Evolutionary conservation across 1,140 invertebrate genomes (phyloP).

Genomic region (Sycophila sp.): DNA sequence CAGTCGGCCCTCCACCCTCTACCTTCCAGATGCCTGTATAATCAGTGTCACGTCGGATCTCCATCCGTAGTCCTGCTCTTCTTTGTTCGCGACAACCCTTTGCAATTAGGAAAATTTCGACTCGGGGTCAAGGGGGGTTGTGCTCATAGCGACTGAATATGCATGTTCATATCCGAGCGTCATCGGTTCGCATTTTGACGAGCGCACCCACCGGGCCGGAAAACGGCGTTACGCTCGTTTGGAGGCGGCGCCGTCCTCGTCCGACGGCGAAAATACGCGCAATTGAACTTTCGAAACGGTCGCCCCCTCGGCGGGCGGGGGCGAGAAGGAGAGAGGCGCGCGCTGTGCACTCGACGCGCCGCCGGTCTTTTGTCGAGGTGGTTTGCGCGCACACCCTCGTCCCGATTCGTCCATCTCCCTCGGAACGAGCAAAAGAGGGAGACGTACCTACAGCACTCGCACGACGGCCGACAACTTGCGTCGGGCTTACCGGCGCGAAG

Average conservation of each 20-base stretch:
- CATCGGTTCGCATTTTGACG: neutral
- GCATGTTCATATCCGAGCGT: slow-evolving; percentile 6
- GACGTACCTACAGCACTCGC: too few species aligned
- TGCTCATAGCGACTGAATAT: neutral
- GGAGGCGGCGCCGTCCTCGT: too few species aligned
- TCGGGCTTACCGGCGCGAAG: slow-evolving; percentile 4
- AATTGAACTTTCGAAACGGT: slow-evolving; percentile 65
- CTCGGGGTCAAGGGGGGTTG: too few species aligned
- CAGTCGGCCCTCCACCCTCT: too few species aligned
- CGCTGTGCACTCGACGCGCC: slow-evolving; percentile 44
- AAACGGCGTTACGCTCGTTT: neutral
- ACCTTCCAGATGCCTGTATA: too few species aligned
- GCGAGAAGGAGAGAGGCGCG: neutral
- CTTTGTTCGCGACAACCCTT: neutral
- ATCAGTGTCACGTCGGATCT: too few species aligned
- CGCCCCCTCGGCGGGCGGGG: slow-evolving; percentile 36
- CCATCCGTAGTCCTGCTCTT: too few species aligned
- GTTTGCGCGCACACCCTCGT: slow-evolving; percentile 56
- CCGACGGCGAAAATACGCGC: slow-evolving; percentile 62
- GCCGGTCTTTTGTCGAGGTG: slow-evolving; percentile 63
- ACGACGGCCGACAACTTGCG: too few species aligned
- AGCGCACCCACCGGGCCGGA: neutral
- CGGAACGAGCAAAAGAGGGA: too few species aligned
- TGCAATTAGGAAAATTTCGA: slow-evolving; percentile 28
- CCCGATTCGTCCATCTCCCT: slow-evolving; percentile 56